A percentile compares a stretch with the other conserved stretches of the same genome.
Evolutionary conservation across 1,140 invertebrate species (phyloP).

Genomic region (Drosophila kikkawai): DNA sequence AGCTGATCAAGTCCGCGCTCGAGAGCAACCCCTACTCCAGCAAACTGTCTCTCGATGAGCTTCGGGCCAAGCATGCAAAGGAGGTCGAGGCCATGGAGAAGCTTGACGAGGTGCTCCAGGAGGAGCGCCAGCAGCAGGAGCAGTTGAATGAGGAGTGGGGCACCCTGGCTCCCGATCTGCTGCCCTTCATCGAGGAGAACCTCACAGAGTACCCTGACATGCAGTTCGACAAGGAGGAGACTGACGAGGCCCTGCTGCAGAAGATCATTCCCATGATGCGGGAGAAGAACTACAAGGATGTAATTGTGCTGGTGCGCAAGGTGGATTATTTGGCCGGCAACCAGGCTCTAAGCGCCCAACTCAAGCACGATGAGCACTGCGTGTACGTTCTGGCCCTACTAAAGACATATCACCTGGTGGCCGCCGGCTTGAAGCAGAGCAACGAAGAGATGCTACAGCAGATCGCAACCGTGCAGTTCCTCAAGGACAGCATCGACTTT

Average conservation of each 20-base stretch:
- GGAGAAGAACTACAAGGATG: constrained; percentile 73
- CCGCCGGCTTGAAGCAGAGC: constrained; percentile 66
- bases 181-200: constrained; percentile 84
- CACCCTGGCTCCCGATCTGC: constrained; percentile 77
- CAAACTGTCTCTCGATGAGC: constrained; percentile 87
- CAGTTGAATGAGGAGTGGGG: constrained; percentile 84
- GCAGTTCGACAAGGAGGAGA: constrained; percentile 74
- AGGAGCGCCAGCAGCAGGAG: constrained; percentile 80
- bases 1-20: constrained; percentile 90
- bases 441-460: constrained; percentile 85
- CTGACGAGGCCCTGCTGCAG: constrained; percentile 64
- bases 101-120: constrained; percentile 86
- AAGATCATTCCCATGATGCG: constrained; percentile 57
- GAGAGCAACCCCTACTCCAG: constrained; percentile 91
- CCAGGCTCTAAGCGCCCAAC: constrained; percentile 47
- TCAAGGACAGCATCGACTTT: constrained; percentile 89
- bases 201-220: constrained; percentile 65
- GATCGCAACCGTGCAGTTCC: constrained; percentile 86
- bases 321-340: constrained; percentile 71
- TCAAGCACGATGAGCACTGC: constrained; percentile 70
- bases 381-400: constrained; percentile 67
- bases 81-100: constrained; percentile 87
- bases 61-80: constrained; percentile 86
- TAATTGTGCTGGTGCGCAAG: constrained; percentile 66
- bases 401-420: constrained; percentile 72